A percentile compares a stretch with the other conserved stretches of the same genome.
Evolutionary conservation across 1,140 invertebrate species (phyloP).

Genomic region (Periplaneta americana): DNA sequence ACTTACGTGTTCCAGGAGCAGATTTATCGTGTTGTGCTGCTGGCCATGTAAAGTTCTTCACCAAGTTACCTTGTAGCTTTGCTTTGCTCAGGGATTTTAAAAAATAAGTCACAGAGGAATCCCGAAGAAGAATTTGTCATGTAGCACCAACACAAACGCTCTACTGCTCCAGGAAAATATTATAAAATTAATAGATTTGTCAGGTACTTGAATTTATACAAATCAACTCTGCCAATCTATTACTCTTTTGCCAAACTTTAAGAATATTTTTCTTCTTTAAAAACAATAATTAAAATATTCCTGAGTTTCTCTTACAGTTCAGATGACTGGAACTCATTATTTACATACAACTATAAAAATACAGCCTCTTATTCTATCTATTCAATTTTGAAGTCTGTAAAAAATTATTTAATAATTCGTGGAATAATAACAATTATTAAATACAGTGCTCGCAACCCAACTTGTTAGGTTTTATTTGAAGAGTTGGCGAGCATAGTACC

Average conservation of each 20-base stretch:
- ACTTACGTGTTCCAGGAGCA: neutral
- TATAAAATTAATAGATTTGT: neutral
- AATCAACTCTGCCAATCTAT: neutral
- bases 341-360: neutral
- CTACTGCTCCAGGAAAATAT: neutral
- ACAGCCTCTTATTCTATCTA: neutral
- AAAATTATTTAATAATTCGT: conserved; percentile 1
- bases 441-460: neutral
- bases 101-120: neutral
- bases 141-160: conserved; percentile 2
- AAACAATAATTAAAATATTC: neutral
- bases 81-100: conserved; percentile 10
- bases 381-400: neutral
- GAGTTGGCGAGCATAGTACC: conserved; percentile 76
- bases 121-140: neutral
- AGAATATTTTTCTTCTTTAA: neutral
- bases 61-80: conserved; percentile 10
- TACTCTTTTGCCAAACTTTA: neutral
- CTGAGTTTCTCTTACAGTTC: neutral
- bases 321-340: neutral
- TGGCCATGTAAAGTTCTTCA: neutral
- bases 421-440: neutral
- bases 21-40: neutral
- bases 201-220: neutral
- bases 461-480: conserved; percentile 53